Conservation (phyloP, 1,140 invertebrate species). For the Drosophila lacertosa region DNA sequence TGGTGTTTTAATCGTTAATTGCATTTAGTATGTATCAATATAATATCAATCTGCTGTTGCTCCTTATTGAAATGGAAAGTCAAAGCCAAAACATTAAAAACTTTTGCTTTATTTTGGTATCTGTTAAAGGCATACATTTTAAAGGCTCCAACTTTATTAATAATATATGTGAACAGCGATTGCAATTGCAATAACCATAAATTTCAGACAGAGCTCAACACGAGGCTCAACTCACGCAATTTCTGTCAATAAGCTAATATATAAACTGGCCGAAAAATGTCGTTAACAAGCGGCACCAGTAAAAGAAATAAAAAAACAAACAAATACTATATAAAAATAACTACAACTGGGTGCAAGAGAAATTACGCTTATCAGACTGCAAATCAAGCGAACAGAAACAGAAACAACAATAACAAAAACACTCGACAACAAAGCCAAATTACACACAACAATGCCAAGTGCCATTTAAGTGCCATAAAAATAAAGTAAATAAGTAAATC, state of each 20-base stretch:
- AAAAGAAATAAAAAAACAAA: slow-evolving; percentile 12
- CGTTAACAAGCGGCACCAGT: slow-evolving; percentile 32
- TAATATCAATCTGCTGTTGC: too few species aligned
- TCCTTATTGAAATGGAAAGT: too few species aligned
- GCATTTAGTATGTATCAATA: too few species aligned
- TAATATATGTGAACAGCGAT: slow-evolving; percentile 22
- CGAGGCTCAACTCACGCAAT: slow-evolving; percentile 30
- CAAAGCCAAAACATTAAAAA: not conserved
- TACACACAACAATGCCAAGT: slow-evolving; percentile 61
- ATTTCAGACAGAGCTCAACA: slow-evolving; percentile 9
- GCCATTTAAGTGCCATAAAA: slow-evolving; percentile 76
- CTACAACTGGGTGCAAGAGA: not conserved
- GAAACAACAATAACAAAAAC: slow-evolving; percentile 19
- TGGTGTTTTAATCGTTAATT: too few species aligned
- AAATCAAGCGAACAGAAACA: slow-evolving; percentile 51
- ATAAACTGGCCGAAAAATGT: slow-evolving; percentile 30
- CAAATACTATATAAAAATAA: slow-evolving; percentile 7
- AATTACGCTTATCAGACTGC: slow-evolving; percentile 67
- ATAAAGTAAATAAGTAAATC: slow-evolving; percentile 80
- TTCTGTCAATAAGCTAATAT: slow-evolving; percentile 68
- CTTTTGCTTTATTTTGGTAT: too few species aligned
- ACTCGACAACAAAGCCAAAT: slow-evolving; percentile 59
- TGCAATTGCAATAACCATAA: slow-evolving; percentile 35
- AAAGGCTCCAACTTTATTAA: slow-evolving; percentile 1
- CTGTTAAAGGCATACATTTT: not conserved